phyloP scores from a whole-genome alignment of 2,113 vertebrate species.

The Porphyrio hochstetteri region DNA sequence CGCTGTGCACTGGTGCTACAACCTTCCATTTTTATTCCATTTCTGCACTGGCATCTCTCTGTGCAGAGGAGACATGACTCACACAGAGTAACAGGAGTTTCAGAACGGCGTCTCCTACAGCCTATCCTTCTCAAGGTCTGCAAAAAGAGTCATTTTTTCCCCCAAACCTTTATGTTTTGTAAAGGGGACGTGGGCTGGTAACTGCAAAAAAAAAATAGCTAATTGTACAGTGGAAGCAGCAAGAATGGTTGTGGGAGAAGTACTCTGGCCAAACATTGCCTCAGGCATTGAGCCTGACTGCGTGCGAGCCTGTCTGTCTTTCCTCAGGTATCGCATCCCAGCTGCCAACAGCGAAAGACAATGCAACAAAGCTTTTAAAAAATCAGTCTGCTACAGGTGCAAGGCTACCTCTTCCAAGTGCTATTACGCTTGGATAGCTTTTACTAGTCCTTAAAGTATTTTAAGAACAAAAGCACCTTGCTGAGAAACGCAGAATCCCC shows the following conservation, averaged over 20 bases:
- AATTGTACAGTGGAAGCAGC: neutral
- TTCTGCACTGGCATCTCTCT: neutral
- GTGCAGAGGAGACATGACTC: neutral
- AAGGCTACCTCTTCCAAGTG: neutral
- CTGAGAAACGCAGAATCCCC: neutral
- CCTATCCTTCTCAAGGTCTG: neutral
- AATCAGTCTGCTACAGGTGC: neutral
- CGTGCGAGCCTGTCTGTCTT: fast-evolving
- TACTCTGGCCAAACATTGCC: neutral
- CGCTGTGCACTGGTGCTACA: neutral
- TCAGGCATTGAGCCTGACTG: neutral
- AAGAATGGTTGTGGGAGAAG: neutral
- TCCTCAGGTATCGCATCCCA: neutral
- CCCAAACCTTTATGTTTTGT: neutral
- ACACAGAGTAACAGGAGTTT: neutral
- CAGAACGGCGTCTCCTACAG: neutral
- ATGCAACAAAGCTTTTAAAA: neutral
- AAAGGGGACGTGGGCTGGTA: neutral
- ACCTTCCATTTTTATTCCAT: neutral
- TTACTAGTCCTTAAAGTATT: neutral
- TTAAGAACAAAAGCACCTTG: neutral
- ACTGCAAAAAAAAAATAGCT: neutral
- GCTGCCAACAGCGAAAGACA: neutral
- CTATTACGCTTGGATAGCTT: neutral
- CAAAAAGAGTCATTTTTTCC: neutral